A percentile compares a stretch with the other conserved stretches of the same genome.
These are phyloP conservation scores for Sicus ferrugineus DNA, from an alignment of 2,888 invertebrate genomes.

Conservation along the genomic window DNA sequence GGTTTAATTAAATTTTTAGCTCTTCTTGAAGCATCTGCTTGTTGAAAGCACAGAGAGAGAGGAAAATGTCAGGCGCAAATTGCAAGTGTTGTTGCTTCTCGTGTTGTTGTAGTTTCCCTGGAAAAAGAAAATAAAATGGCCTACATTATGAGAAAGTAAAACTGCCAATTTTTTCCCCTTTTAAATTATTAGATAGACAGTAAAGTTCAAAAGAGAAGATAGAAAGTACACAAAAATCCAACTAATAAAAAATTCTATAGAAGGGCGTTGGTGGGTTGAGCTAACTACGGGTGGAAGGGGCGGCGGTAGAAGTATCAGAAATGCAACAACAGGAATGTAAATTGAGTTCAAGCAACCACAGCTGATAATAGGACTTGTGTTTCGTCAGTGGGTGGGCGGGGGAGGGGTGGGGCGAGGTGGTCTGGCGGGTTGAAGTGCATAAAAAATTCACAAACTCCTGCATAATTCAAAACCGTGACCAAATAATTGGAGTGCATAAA, in stretches of 20 bases:
- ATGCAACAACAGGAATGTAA: background rate
- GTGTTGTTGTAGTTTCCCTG: no score
- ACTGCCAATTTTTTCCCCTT: background rate
- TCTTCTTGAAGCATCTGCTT: no score
- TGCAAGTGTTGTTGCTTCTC: no score
- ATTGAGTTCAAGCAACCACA: background rate
- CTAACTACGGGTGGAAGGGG: background rate
- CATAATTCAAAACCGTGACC: slow-evolving; percentile 6
- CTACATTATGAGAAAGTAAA: no score
- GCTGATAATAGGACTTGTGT: no score
- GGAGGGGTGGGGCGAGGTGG: background rate
- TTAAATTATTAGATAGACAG: background rate
- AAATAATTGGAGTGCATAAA: background rate
- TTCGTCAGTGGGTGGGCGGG: background rate
- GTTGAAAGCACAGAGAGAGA: no score
- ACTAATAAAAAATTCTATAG: background rate
- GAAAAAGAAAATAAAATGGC: no score
- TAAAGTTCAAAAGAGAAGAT: background rate
- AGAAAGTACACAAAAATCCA: background rate
- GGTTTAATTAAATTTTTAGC: no score
- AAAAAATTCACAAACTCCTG: background rate
- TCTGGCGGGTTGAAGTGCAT: background rate
- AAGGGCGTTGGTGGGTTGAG: background rate
- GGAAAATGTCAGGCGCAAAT: no score
- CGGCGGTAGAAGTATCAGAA: background rate